Conservation (phyloP, 2,888 invertebrate genomes). For the Tuta absoluta region DNA sequence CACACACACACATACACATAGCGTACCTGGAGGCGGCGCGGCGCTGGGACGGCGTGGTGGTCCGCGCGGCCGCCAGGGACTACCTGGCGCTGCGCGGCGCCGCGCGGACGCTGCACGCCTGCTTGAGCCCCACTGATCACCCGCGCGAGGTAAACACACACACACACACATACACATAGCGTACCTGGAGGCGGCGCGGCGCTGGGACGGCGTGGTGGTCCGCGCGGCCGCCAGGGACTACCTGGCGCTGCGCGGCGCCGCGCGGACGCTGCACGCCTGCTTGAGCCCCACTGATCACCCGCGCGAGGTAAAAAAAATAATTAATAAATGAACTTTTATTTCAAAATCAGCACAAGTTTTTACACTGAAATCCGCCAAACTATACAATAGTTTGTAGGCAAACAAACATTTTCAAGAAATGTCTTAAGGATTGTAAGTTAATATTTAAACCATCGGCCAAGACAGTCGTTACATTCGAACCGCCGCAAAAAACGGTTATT, state of each 20-base stretch:
- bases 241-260: conserved; percentile 80
- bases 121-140: conserved; percentile 78
- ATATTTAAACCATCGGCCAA: no score
- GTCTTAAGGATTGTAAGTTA: no score
- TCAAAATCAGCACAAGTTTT: no score
- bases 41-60: conserved; percentile 88
- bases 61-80: conserved; percentile 89
- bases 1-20: no score
- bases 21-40: conserved; percentile 86
- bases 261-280: conserved; percentile 86
- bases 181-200: conserved; percentile 85
- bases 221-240: conserved; percentile 90
- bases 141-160: no score
- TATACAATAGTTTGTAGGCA: no score
- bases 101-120: conserved; percentile 85
- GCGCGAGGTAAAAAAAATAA: conserved; percentile 60
- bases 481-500: no score
- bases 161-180: no score
- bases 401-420: no score
- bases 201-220: conserved; percentile 88
- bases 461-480: no score
- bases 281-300: conserved; percentile 89
- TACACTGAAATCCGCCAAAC: no score
- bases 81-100: conserved; percentile 83
- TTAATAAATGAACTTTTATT: no score